Base-by-base conservation (phyloP, 2,797 vertebrate species). In the Muscicapa striata region DNA sequence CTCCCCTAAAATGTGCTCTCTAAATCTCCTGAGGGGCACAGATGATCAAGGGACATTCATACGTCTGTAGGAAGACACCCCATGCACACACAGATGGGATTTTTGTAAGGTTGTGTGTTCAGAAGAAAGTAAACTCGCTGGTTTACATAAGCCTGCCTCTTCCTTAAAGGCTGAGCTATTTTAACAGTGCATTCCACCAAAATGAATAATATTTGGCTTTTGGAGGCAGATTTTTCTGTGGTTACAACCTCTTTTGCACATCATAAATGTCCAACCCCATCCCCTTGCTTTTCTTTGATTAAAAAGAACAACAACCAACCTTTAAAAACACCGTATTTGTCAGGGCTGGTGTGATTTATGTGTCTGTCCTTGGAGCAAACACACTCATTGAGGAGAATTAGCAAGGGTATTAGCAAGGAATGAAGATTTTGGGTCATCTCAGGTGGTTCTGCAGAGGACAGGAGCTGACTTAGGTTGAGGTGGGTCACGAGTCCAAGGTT, bases 171-270 rank as follows among this genome's bases (percentile, higher is more conserved):
- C 86, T 93, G 70, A 94, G 85, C 70, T 95, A 96, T 96, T 84
- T 95, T 88, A 93, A 87, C 82, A 80, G 78, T 32, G 48, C 72
- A 90, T 88, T 96, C 94, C 80, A 94, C 91, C 93, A 96, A 93
- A 96, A 82, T 94, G 95, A 97, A 96, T 94, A 97, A 96, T 58
- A 88, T 87, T 93, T 97, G 91, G 87, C 88, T 86, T 97, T 94
- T 86, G 80, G 89, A 96, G 70, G 59, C 69, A 96, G 69, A 95
- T 95, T 96, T 97, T 96, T 97, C 57, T 46, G 96, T 89, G 87
- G 95, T 94, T 94, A 95, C 87, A 96, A 95, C 94, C 87, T 91
- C 95, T 93, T 93, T 84, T 84, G 88, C 93, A 97, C 91, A 95
- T 96, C 92, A 91, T 89, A 95, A 95, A 97, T 94, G 92, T 82